phyloP scores from a whole-genome alignment of 2,888 invertebrate genomes.

The Protonemura montana region DNA sequence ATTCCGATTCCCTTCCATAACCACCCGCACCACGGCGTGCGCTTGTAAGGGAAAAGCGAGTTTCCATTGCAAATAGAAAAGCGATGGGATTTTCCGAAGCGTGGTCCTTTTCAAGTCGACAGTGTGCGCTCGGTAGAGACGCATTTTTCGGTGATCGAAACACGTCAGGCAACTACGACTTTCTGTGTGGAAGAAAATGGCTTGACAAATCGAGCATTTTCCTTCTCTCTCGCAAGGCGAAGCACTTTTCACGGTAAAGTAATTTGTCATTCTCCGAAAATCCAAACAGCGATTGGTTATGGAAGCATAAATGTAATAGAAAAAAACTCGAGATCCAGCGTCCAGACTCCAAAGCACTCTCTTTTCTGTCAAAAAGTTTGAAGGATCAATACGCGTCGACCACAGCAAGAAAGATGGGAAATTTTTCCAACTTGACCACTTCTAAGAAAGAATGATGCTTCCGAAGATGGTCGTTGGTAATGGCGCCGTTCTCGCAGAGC shows the following conservation, averaged over 20 bases:
- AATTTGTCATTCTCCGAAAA: neutral
- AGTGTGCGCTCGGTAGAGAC: neutral
- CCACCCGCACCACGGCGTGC: neutral
- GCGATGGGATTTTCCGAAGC: neutral
- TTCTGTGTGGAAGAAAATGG: neutral
- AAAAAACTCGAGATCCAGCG: no score
- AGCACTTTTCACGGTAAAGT: neutral
- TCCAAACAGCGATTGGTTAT: neutral
- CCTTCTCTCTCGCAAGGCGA: neutral
- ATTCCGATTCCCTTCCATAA: neutral
- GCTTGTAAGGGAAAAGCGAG: neutral
- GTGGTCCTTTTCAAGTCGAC: neutral
- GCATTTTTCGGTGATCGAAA: neutral
- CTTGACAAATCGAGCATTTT: neutral
- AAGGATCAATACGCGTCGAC: neutral
- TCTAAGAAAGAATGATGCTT: neutral
- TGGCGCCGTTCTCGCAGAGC: neutral
- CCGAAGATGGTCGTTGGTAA: neutral
- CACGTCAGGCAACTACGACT: neutral
- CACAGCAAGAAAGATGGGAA: neutral
- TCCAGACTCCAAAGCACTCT: neutral
- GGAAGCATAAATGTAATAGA: no score
- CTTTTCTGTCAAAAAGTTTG: neutral
- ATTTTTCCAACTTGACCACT: neutral
- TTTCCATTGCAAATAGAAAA: neutral